Percentiles rank a stretch among this genome's conserved stretches.
phyloP scores from a whole-genome alignment of 2,113 vertebrate genomes.

The Petaurus breviceps region DNA sequence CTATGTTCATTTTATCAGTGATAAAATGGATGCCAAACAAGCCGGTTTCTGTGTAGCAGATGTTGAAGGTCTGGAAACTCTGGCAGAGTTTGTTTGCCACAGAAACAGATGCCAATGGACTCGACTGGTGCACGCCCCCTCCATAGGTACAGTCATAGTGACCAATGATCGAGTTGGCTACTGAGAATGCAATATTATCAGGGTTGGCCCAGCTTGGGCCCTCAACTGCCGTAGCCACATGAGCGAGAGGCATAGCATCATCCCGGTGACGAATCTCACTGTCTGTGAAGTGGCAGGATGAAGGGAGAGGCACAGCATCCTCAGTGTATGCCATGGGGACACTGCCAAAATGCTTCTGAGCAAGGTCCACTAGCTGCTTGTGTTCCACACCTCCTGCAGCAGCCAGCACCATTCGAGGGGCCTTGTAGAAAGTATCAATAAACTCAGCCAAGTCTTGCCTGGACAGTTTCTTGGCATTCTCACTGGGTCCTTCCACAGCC shows the following conservation, averaged over 20 bases:
- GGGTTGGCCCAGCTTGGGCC: conserved; percentile 89
- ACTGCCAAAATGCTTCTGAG: conserved; percentile 89
- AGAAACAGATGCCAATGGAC: conserved; percentile 87
- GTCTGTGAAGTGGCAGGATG: conserved; percentile 93
- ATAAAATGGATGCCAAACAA: conserved; percentile 94
- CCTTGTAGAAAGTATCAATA: conserved; percentile 91
- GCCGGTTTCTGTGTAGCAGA: conserved; percentile 93
- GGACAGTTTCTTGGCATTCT: conserved; percentile 89
- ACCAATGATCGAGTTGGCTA: conserved; percentile 92
- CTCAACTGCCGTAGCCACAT: conserved; percentile 94
- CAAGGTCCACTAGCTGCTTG: conserved; percentile 89
- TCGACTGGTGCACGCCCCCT: conserved; percentile 93
- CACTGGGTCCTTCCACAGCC: conserved; percentile 91
- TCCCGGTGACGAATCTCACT: conserved; percentile 96
- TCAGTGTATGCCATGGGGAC: conserved; percentile 85
- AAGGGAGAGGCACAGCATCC: conserved; percentile 85
- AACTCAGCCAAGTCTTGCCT: conserved; percentile 90
- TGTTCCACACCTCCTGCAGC: conserved; percentile 96
- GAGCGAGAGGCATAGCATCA: conserved; percentile 92
- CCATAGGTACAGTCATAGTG: conserved; percentile 89
- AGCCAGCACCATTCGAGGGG: conserved; percentile 95
- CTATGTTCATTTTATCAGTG: conserved; percentile 85
- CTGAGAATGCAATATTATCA: conserved; percentile 91
- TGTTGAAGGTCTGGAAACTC: conserved; percentile 95
- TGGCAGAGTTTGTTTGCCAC: conserved; percentile 90